These are phyloP conservation scores for Atta colombica DNA, from an alignment of 1,140 invertebrate genomes.

Conservation along the genomic window DNA sequence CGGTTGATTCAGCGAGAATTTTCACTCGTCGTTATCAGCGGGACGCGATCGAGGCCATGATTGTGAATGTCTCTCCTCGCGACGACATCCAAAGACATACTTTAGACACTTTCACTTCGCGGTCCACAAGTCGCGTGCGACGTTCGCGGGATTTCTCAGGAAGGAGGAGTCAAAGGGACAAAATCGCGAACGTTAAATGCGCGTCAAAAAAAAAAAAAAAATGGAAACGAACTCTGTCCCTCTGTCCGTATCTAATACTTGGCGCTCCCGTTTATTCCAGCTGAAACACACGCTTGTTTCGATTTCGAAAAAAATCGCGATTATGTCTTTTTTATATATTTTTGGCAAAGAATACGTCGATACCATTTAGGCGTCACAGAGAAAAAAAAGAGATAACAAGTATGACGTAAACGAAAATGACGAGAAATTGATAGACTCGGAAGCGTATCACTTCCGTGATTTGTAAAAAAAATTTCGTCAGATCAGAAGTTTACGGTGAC, in stretches of 20 bases:
- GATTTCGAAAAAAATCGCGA: conserved; percentile 82
- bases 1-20: conserved; percentile 3
- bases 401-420: conserved; percentile 54
- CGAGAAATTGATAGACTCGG: conserved; percentile 68
- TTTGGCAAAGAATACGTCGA: conserved; percentile 87
- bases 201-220: background rate
- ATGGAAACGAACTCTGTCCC: conserved; percentile 52
- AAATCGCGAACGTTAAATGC: conserved; percentile 63
- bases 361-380: conserved; percentile 85
- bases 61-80: conserved; percentile 57
- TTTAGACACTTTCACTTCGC: conserved; percentile 62
- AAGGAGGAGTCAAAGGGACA: conserved; percentile 30
- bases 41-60: background rate
- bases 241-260: conserved; percentile 68
- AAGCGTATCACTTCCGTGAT: conserved; percentile 82
- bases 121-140: conserved; percentile 44
- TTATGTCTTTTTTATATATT: conserved; percentile 87
- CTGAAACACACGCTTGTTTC: conserved; percentile 84
- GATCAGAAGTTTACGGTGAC: conserved; percentile 82
- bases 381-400: conserved; percentile 68
- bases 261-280: conserved; percentile 83
- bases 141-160: conserved; percentile 52
- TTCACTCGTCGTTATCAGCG: conserved; percentile 28
- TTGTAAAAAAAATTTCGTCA: conserved; percentile 85
- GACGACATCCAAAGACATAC: conserved; percentile 53